phyloP scores from a whole-genome alignment of 2,888 invertebrate genomes.

The Gnatocerus cornutus region DNA sequence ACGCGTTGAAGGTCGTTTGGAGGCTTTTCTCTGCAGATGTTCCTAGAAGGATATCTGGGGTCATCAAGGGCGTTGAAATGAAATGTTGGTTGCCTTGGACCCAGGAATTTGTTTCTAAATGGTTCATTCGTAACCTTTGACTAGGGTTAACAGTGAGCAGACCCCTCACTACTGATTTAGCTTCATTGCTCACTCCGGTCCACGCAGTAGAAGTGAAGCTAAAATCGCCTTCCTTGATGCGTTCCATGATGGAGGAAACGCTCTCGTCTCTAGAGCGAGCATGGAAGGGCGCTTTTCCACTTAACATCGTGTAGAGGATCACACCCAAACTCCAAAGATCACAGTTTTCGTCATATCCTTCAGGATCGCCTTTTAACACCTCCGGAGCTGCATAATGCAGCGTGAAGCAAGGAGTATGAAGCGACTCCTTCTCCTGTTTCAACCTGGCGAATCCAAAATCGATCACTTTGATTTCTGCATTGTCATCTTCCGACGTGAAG shows the following conservation, averaged over 20 bases:
- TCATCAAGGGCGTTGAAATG: constrained; percentile 75
- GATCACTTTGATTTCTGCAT: constrained; percentile 86
- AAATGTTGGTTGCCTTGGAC: constrained; percentile 71
- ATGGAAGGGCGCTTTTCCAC: constrained; percentile 92
- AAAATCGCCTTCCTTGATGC: constrained; percentile 87
- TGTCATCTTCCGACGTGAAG: constrained; percentile 75
- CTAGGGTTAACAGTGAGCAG: constrained; percentile 86
- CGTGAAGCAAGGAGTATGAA: constrained; percentile 94
- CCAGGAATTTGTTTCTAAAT: constrained; percentile 82
- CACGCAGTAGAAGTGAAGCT: constrained; percentile 82
- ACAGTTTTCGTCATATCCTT: constrained; percentile 92
- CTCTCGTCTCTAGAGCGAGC: constrained; percentile 80
- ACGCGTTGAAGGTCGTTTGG: constrained; percentile 79
- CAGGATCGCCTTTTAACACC: constrained; percentile 78
- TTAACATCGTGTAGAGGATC: constrained; percentile 82
- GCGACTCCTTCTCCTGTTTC: constrained; percentile 75
- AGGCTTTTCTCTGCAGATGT: constrained; percentile 73
- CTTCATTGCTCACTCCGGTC: constrained; percentile 82
- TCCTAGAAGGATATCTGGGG: constrained; percentile 74
- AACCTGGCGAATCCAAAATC: constrained; percentile 97
- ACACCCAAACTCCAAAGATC: constrained; percentile 98
- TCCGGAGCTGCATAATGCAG: constrained; percentile 97
- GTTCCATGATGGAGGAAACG: constrained; percentile 83
- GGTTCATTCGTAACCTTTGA: constrained; percentile 79
- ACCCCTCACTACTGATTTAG: constrained; percentile 83